A percentile compares a stretch with the other conserved stretches of the same genome.
Conservation (phyloP, 2,888 invertebrate species). For the Brachylomia viminalis region DNA sequence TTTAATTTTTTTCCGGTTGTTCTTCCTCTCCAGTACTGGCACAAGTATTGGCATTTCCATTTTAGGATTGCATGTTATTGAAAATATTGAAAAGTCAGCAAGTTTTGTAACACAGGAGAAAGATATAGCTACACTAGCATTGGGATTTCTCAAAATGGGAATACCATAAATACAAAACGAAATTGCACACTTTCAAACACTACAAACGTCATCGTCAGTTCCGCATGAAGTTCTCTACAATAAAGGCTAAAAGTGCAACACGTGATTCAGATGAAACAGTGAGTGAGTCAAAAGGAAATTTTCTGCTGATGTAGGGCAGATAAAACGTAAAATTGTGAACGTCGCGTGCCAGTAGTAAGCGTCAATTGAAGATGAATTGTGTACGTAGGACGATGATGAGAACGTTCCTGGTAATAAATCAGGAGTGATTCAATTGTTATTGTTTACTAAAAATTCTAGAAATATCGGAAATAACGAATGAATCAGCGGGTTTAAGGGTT, state of each 20-base stretch:
- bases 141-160: background rate
- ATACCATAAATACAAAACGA: background rate
- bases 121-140: background rate
- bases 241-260: conserved; percentile 33
- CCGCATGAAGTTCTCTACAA: conserved; percentile 17
- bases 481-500: background rate
- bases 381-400: conserved; percentile 44
- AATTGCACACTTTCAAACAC: background rate
- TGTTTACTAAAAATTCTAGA: conserved; percentile 26
- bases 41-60: too few relatives aligned
- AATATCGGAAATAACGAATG: background rate
- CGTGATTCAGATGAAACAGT: conserved; percentile 46
- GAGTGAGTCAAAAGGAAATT: conserved; percentile 61
- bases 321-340: conserved; percentile 37
- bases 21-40: background rate
- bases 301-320: conserved; percentile 52
- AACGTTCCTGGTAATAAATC: conserved; percentile 43
- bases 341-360: conserved; percentile 44
- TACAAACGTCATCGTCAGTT: conserved; percentile 16
- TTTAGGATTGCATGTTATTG: too few relatives aligned
- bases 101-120: too few relatives aligned
- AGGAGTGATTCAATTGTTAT: conserved; percentile 25
- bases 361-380: conserved; percentile 61
- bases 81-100: too few relatives aligned
- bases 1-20: background rate